phyloP scores from a whole-genome alignment of 1,140 invertebrate genomes.

The Cyclargus thomasi region DNA sequence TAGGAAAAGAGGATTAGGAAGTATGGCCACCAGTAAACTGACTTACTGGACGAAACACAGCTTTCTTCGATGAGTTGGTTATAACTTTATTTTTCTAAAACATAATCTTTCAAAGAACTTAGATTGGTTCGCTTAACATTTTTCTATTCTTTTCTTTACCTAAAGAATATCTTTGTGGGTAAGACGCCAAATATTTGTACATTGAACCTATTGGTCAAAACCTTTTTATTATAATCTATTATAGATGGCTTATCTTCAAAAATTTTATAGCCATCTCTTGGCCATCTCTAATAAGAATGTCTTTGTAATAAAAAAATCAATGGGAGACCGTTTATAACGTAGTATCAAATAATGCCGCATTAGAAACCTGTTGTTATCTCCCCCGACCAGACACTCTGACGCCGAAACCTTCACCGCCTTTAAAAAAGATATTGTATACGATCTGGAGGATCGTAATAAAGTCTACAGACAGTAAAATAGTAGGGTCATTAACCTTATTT shows the following conservation, averaged over 20 bases:
- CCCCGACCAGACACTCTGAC: slow-evolving; percentile 44
- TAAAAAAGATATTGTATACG: not conserved
- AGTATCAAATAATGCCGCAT: slow-evolving; percentile 40
- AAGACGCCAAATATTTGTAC: not conserved
- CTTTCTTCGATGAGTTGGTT: too few relatives aligned
- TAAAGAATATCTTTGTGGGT: too few relatives aligned
- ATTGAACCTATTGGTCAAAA: too few relatives aligned
- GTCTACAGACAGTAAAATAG: not conserved
- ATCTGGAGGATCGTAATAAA: not conserved
- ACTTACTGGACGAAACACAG: too few relatives aligned
- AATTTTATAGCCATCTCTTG: slow-evolving; percentile 21
- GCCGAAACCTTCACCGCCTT: slow-evolving; percentile 26
- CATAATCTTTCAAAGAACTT: too few relatives aligned
- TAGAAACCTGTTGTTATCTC: slow-evolving; percentile 30
- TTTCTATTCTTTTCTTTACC: too few relatives aligned
- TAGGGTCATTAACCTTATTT: too few relatives aligned
- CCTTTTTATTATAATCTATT: too few relatives aligned
- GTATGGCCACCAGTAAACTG: too few relatives aligned
- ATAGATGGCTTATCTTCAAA: slow-evolving; percentile 21
- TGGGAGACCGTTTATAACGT: slow-evolving; percentile 40
- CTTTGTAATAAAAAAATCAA: slow-evolving; percentile 48
- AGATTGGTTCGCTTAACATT: too few relatives aligned
- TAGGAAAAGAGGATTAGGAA: too few relatives aligned
- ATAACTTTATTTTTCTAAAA: too few relatives aligned
- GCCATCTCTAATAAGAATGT: slow-evolving; percentile 21